Evolutionary conservation across 2,797 vertebrate species (phyloP), one percentile per base, ranked within the genome.

Genomic region (Amblyraja radiata): DNA sequence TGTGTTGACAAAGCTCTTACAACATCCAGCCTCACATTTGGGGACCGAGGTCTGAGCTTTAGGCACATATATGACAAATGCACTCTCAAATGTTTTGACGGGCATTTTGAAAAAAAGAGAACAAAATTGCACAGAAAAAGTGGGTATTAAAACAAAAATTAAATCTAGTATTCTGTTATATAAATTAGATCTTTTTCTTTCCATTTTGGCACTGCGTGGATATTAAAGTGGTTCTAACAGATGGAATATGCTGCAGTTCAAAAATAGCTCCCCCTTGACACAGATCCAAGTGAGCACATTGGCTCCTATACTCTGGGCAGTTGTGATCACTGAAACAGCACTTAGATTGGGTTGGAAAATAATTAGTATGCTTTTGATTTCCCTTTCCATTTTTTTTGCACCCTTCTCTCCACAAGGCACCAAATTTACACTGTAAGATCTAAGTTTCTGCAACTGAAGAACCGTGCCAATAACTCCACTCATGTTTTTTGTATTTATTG

Each of bases 81-180:
- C 21, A 73, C 71, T 73, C 23, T 21, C 5, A 73, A 73, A 18
- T 73, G 71, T 68, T 88, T 18, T 32, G 61, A 32, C 1, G 32
- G 36, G 18, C 84, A 32, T 65, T 9, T 68, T 36, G 84, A 65
- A 68, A 63, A 68, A 4, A 46, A 46, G 46, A 16, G 84, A 88
- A 18, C 16, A 8, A 16, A 88, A 88, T n/a, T 36, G 84, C 16
- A 32, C n/a, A 10, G 63, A 9, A n/a, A 63, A 36, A 36, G 84
- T 6, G 65, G 16, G n/a, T 0, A 68, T 88, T 21, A 63, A 36
- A 88, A 88, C 9, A n/a, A 36, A 14, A n/a, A n/a, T 14, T 1
- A 86, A 86, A 88, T 68, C 65, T 63, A 88, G 63, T 88, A 36
- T 88, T 68, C 61, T 88, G 28, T 68, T 18, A 68, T 36, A 68